Conservation (phyloP, 2,888 invertebrate genomes). For the Meteorus colon region DNA sequence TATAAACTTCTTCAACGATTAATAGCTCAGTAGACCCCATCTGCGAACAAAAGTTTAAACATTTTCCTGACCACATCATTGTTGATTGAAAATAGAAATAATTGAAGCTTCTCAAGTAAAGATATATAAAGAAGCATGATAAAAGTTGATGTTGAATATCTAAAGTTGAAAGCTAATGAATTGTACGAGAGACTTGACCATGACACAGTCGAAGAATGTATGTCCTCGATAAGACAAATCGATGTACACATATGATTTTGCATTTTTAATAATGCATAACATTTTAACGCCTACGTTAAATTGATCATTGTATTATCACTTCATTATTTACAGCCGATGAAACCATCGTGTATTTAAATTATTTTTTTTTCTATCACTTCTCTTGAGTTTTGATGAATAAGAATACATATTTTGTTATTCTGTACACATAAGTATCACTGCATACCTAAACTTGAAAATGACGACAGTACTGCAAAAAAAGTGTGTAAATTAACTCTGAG, state of each 20-base stretch:
- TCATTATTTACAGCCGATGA: not conserved
- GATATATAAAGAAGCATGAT: not conserved
- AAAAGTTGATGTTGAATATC: not conserved
- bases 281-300: not conserved
- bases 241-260: not conserved
- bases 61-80: no score
- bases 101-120: no score
- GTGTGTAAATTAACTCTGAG: not conserved
- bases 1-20: constrained; percentile 77
- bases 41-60: constrained; percentile 41
- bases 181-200: constrained; percentile 20
- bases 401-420: not conserved
- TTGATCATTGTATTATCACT: not conserved
- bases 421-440: not conserved
- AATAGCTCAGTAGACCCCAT: constrained; percentile 73
- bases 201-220: constrained; percentile 25
- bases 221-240: constrained; percentile 26
- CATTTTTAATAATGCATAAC: not conserved
- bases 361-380: not conserved
- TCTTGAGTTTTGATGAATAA: not conserved
- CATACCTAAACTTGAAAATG: not conserved
- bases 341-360: not conserved
- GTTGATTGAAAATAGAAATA: no score
- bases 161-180: constrained; percentile 1
- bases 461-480: not conserved